phyloP scores from a whole-genome alignment of 1,140 invertebrate species.

The Carposina sasakii region DNA sequence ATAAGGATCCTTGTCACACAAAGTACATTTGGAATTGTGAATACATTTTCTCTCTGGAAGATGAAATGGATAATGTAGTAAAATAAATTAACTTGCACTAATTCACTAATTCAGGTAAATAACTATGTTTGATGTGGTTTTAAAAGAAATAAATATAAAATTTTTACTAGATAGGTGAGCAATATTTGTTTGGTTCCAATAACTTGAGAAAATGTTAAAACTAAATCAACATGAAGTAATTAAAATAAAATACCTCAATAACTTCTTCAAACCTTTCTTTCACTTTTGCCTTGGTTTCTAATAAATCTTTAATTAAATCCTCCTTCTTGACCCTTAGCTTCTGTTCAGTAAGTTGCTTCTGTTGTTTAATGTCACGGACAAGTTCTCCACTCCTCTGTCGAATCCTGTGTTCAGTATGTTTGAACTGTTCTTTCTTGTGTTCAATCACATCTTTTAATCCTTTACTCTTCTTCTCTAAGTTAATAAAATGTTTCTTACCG shows the following conservation, averaged over 20 bases:
- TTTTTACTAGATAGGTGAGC: no score
- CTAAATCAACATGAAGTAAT: constrained; percentile 13
- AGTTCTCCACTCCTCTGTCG: constrained; percentile 71
- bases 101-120: no score
- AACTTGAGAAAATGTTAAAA: constrained; percentile 5
- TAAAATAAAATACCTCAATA: constrained; percentile 70
- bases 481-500: constrained; percentile 56
- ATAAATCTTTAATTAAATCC: constrained; percentile 77
- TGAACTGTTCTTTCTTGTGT: constrained; percentile 74
- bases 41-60: constrained; percentile 88
- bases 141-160: constrained; percentile 7
- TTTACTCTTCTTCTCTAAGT: constrained; percentile 65
- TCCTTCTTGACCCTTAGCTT: constrained; percentile 75
- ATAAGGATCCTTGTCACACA: constrained; percentile 87
- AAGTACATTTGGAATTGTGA: constrained; percentile 93
- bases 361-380: constrained; percentile 74
- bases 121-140: no score
- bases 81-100: no score
- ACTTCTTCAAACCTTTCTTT: constrained; percentile 79
- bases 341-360: constrained; percentile 61
- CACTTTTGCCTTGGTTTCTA: constrained; percentile 78
- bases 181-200: no score
- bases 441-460: constrained; percentile 72
- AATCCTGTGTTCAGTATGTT: constrained; percentile 72
- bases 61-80: constrained; percentile 4